A percentile compares a stretch with the other conserved stretches of the same genome.
phyloP scores from a whole-genome alignment of 2,888 invertebrate genomes.

The Siphonodentalium dalli region DNA sequence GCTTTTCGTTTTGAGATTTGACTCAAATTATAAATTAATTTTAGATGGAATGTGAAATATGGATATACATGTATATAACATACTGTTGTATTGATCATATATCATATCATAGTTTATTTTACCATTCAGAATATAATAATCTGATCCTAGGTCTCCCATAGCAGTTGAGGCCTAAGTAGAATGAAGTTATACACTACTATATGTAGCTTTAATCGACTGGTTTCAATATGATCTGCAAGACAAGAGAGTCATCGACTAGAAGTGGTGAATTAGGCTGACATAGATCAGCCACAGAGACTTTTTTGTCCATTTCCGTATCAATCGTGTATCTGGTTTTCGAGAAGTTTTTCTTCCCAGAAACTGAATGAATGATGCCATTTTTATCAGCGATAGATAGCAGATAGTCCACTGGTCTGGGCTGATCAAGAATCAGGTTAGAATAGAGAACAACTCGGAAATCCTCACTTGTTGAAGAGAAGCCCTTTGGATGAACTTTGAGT shows the following conservation, averaged over 20 bases:
- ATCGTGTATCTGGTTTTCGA: slow-evolving; percentile 65
- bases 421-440: slow-evolving; percentile 61
- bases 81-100: too few relatives aligned
- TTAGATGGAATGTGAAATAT: too few relatives aligned
- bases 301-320: slow-evolving; percentile 65
- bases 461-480: slow-evolving; percentile 51
- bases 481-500: slow-evolving; percentile 62
- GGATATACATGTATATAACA: too few relatives aligned
- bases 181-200: too few relatives aligned
- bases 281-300: slow-evolving; percentile 55
- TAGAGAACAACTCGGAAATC: slow-evolving; percentile 58
- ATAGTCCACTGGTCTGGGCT: slow-evolving; percentile 62
- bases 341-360: slow-evolving; percentile 64
- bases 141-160: too few relatives aligned
- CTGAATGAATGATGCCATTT: slow-evolving; percentile 60
- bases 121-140: too few relatives aligned
- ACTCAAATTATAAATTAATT: too few relatives aligned
- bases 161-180: too few relatives aligned
- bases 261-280: slow-evolving; percentile 46
- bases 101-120: too few relatives aligned
- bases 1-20: too few relatives aligned
- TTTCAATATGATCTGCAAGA: slow-evolving; percentile 52
- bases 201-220: slow-evolving; percentile 57
- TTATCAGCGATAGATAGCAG: slow-evolving; percentile 61
- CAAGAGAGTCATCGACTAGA: slow-evolving; percentile 50